Conservation (phyloP, 2,888 invertebrate species). For the Lasioglossum leucozonium region DNA sequence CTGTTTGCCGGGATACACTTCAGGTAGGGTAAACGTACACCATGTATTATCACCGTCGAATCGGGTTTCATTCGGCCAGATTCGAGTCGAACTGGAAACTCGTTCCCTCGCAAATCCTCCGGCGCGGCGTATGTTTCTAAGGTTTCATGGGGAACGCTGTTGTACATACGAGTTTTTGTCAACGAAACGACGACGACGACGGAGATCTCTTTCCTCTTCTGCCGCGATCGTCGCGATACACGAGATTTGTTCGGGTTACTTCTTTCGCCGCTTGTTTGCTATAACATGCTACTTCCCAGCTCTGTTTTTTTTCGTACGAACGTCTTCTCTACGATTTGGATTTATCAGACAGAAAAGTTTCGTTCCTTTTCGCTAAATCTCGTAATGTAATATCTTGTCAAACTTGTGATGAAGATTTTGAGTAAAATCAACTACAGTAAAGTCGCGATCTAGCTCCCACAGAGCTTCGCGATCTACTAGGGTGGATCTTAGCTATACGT, state of each 20-base stretch:
- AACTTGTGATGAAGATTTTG: too few species aligned
- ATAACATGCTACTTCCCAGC: background rate
- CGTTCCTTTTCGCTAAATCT: too few species aligned
- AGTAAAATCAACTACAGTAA: too few species aligned
- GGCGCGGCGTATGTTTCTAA: conserved; percentile 44
- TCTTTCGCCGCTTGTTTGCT: background rate
- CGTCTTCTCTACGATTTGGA: too few species aligned
- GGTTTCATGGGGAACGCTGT: conserved; percentile 45
- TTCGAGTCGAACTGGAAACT: conserved; percentile 52
- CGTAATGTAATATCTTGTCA: too few species aligned
- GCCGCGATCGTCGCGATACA: background rate
- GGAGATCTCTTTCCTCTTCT: background rate
- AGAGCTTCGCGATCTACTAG: too few species aligned
- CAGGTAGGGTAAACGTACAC: conserved; percentile 33
- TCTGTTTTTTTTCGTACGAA: too few species aligned
- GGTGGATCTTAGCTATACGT: too few species aligned
- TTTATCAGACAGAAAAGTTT: too few species aligned
- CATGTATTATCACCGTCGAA: conserved; percentile 55
- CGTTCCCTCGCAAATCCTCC: conserved; percentile 42
- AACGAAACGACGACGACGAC: background rate
- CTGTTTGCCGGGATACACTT: conserved; percentile 37
- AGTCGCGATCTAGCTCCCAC: too few species aligned
- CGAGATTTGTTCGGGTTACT: background rate
- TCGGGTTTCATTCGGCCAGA: conserved; percentile 61
- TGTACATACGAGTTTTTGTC: background rate